Evolutionary conservation across 2,113 vertebrate genomes (phyloP), one percentile per base, ranked within the genome.

Genomic region (Nipponia nippon): DNA sequence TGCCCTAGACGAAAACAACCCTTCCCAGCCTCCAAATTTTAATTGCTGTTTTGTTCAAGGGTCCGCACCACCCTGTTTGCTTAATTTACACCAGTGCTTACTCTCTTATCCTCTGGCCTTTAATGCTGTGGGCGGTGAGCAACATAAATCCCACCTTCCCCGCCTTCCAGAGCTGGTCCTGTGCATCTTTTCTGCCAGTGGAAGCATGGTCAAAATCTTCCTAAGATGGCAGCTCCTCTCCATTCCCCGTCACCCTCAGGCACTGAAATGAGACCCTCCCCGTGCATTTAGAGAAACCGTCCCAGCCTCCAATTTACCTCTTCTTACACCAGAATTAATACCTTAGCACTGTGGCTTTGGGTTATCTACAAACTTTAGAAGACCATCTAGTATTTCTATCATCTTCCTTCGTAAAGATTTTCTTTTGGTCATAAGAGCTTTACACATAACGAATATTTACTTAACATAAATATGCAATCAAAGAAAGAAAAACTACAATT

Each of bases 1-100:
- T 58, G 36, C 36, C 36, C 42, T 44, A 55, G 18, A 73, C 5
- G 2, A 10, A 59, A 83, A 46, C 0, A 0, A 59, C 5, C 2
- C 52, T 76, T 67, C 19, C 52, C 36, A 85, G 32, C 15, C 42
- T 83, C 32, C 32, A 47, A 18, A 76, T 67, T 47, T 63, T 50
- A 83, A 55, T 6, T 7, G 4, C 2, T 23, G 20, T 18, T 73
- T 38, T 13, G 25, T 42, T 72, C 49, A 32, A 55, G 29, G 14
- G 15, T 38, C 25, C 44, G 63, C 21, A 53, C 4, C 9, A 2
- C 27, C 18, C 34, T 44, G 10, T 38, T 72, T 46, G 29, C 32
- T 83, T 40, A 19, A 42, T 13, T 89, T 63, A 32, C 20, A 61
- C 32, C 40, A n/a, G 44, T 13, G 10, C 30, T 76, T 17, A 27